These are phyloP conservation scores for Octonoba sinensis DNA, from an alignment of 2,888 invertebrate genomes.

Conservation along the genomic window DNA sequence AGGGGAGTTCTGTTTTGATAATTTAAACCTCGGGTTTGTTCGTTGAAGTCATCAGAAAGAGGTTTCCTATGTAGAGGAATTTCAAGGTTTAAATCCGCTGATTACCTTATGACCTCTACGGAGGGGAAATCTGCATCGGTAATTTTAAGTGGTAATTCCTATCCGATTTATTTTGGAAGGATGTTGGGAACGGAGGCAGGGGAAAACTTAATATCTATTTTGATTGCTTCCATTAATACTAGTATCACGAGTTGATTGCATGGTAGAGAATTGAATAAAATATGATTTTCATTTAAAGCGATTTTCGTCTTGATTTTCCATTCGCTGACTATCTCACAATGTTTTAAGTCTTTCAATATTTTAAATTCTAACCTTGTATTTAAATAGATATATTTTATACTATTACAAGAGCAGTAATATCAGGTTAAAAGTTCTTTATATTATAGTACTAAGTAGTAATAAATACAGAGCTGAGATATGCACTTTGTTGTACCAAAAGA, in stretches of 20 bases:
- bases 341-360: background rate
- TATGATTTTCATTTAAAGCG: too few species aligned
- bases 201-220: slow-evolving; percentile 7
- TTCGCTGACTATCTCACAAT: too few species aligned
- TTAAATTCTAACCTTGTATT: background rate
- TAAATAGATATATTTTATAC: background rate
- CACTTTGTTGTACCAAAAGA: too few species aligned
- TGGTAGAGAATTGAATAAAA: too few species aligned
- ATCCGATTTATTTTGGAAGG: slow-evolving; percentile 19
- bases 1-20: slow-evolving; percentile 35
- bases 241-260: too few species aligned
- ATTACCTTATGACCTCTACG: slow-evolving; percentile 22
- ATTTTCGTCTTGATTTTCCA: too few species aligned
- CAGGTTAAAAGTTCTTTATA: too few species aligned
- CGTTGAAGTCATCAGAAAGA: slow-evolving; percentile 24
- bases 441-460: too few species aligned
- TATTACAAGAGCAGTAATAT: background rate
- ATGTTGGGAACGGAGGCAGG: background rate
- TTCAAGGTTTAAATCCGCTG: background rate
- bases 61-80: slow-evolving; percentile 6
- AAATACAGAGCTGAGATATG: too few species aligned
- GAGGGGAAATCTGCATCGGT: slow-evolving; percentile 27
- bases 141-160: slow-evolving; percentile 19
- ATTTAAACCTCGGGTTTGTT: slow-evolving; percentile 38
- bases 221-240: too few species aligned